Conservation (phyloP, 92 coral and sea anemone genomes). For the Parazoanthus atlanticus region DNA sequence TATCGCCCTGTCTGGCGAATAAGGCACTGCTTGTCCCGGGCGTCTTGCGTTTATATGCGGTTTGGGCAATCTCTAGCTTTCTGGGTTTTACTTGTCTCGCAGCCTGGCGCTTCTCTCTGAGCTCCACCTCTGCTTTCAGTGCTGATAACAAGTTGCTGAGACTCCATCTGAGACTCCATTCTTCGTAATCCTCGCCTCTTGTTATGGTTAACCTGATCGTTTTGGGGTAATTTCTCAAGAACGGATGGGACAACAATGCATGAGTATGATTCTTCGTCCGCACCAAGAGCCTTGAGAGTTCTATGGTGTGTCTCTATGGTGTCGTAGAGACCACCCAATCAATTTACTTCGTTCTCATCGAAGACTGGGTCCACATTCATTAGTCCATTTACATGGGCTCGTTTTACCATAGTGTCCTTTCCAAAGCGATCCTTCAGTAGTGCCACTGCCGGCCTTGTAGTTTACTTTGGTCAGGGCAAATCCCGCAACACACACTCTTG, state of each 20-base stretch:
- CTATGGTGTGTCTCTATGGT: conserved; percentile 24
- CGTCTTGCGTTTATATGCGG: not conserved
- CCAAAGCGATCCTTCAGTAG: conserved; percentile 18
- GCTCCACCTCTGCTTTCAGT: not conserved
- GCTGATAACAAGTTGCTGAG: not conserved
- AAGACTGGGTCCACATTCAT: conserved; percentile 18
- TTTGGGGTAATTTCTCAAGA: not conserved
- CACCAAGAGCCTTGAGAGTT: conserved; percentile 12
- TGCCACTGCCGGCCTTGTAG: conserved; percentile 23
- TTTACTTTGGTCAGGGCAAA: conserved; percentile 27
- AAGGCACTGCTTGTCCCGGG: not conserved
- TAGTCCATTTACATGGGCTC: conserved; percentile 26
- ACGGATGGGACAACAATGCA: conserved; percentile 39
- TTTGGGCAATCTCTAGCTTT: not conserved
- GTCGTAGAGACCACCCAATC: conserved; percentile 25
- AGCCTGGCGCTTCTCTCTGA: conserved; percentile 35
- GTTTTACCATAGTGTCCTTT: not conserved
- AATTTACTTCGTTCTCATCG: not conserved
- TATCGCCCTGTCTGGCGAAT: not conserved
- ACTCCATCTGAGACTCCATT: conserved; percentile 16
- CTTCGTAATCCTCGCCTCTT: conserved; percentile 9
- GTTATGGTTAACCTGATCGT: conserved; percentile 14
- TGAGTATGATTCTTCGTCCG: conserved; percentile 15
- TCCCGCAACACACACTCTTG: conserved; percentile 19
- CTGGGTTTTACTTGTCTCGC: not conserved